Evolutionary conservation across 35 echinoderm and acorn worm genomes (phyloP), one percentile per base, ranked within the genome.

Genomic region (Lytechinus variegatus): DNA sequence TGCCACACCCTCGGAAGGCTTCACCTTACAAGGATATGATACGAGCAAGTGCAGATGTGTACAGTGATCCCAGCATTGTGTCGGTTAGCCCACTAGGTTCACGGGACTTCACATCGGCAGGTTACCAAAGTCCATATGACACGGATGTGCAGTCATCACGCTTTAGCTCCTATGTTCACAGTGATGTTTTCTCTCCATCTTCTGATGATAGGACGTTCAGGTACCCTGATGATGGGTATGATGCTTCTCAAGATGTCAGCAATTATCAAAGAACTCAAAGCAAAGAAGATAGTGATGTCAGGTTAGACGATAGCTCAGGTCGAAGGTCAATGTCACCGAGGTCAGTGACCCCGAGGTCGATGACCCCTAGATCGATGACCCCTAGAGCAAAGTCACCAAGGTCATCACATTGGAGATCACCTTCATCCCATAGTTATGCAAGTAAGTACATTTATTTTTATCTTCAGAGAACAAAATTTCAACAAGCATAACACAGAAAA

Each of bases 11-110:
- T 4, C 53, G 92, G 9, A 93, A 93, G 54, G 53, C 54, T 3
- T 93, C 92, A 12, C 92, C 92, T 57, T 93, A 93, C 27, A 93
- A 93, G 52, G 92, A 93, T 54, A 93, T 93, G 92, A 55, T 93
- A 1, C 52, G 92, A 3, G 92, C 53, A 28, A 93, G 53, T 57
- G 92, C 92, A 10, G 92, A 93, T 10, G 92, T 93, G 52, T 93
- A 93, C 92, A 57, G 92, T 9, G 92, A 93, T 57, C 92, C 92
- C 3, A 93, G 92, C 53, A 93, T 93, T 7, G 92, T 93, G 13
- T 93, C 92, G 2, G 92, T 93, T 3, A 93, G 92, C 53, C 92
- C 92, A 9, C 92, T 93, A 3, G 92, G 92, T 14, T 93, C 92
- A 6, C 52, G 54, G 28, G 92, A 93, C 92, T 93, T 55, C 55